Evolutionary conservation across 2,113 vertebrate species (phyloP), one percentile per base, ranked within the genome.

Genomic region (Syngnathus floridae): DNA sequence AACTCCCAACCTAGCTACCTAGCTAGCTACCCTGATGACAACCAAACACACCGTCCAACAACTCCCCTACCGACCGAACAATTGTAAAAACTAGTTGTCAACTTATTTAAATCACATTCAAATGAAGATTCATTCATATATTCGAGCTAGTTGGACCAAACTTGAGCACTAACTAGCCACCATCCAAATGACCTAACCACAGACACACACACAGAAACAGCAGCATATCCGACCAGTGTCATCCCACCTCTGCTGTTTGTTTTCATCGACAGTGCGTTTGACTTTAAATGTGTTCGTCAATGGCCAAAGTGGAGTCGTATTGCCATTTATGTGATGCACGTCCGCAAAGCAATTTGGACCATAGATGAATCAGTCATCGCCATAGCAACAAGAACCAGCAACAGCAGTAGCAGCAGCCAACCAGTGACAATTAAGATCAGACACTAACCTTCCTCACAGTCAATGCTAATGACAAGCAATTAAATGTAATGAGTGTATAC

Each of bases 371-470:
- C 69, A 65, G 75, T 78, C 73, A 81, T 82, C 66, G 62, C 81
- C 79, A 84, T 82, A 83, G 81, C 72, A 83, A 81, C 85, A 82
- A 70, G 76, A 63, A 76, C 67, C 82, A 70, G 71, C 63, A 31
- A 31, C 26, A 31, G 26, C 75, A 70, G 69, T 49, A 69, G 54
- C 45, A 64, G 52, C 48, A 51, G 7, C 48, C 8, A 21, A 55
- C 52, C 52, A 55, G 11, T 13, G 7, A 74, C 78, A 82, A 80
- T 71, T 83, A 71, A 75, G 77, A 80, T 55, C 52, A 55, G 22
- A 55, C 22, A 14, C 26, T 16, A 55, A 55, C 22, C 52, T 55
- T 55, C 35, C 26, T 35, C 26, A 35, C 22, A 55, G 52, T 55
- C 22, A 31, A 16, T 13, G 13, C 22, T 31, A 35, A 55, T 55